These are phyloP conservation scores for Ormyrus rosae DNA, from an alignment of 2,888 invertebrate species.

Conservation along the genomic window DNA sequence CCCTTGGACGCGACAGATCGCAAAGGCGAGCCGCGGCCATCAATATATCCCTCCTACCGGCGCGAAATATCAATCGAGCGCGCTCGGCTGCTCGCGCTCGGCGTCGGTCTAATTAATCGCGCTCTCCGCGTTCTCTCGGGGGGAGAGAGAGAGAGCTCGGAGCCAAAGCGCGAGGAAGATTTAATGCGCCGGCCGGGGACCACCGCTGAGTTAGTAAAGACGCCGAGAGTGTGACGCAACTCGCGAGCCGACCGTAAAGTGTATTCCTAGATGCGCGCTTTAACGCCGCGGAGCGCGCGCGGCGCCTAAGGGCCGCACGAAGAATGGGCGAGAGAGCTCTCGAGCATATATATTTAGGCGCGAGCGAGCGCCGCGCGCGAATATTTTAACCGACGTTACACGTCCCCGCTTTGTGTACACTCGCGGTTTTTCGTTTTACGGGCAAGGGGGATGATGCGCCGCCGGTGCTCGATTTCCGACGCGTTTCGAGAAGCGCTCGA, in stretches of 20 bases:
- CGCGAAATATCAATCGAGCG: neutral
- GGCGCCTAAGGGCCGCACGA: neutral
- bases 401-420: too few species aligned
- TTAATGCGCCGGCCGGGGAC: slow-evolving; percentile 38
- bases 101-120: slow-evolving; percentile 42
- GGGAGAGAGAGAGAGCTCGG: neutral
- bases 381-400: too few species aligned
- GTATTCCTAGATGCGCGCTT: slow-evolving; percentile 39
- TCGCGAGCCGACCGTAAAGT: slow-evolving; percentile 32
- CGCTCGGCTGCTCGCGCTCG: neutral
- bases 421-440: too few species aligned
- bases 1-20: neutral
- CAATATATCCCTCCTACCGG: neutral
- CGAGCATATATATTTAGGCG: too few species aligned
- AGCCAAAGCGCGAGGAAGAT: slow-evolving; percentile 17
- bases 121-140: neutral
- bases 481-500: too few species aligned
- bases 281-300: neutral
- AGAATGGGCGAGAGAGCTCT: neutral
- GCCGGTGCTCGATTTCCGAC: too few species aligned
- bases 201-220: slow-evolving; percentile 32
- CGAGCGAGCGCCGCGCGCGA: too few species aligned
- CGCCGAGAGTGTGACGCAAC: slow-evolving; percentile 17
- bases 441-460: too few species aligned
- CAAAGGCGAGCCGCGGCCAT: neutral